These are phyloP conservation scores for Zalophus californianus DNA, from an alignment of 2,797 vertebrate genomes.

Conservation along the genomic window DNA sequence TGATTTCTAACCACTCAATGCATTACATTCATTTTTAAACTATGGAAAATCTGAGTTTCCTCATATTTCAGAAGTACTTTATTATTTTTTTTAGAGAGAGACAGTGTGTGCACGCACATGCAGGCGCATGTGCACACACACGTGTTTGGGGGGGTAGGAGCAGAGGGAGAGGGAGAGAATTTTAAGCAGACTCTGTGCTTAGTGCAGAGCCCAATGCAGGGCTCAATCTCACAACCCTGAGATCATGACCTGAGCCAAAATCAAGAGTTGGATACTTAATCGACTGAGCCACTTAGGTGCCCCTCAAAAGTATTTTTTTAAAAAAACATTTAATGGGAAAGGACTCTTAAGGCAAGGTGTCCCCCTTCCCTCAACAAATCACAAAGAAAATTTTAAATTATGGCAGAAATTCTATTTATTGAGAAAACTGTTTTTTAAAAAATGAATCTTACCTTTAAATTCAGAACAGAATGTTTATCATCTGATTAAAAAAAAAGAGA, in stretches of 20 bases:
- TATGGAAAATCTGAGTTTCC: background rate
- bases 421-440: background rate
- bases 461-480: conserved; percentile 68
- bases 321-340: background rate
- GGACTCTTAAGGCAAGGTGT: background rate
- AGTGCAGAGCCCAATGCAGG: background rate
- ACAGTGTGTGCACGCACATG: too few relatives aligned
- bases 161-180: background rate
- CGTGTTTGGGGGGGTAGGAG: accelerated
- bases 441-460: conserved; percentile 84
- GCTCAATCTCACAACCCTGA: background rate
- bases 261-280: background rate
- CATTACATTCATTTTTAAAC: background rate
- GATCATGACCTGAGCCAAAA: background rate
- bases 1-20: background rate
- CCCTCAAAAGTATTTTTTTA: background rate
- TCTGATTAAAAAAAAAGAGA: conserved; percentile 76
- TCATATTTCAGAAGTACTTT: background rate
- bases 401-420: background rate
- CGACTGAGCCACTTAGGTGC: background rate
- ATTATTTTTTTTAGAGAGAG: background rate
- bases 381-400: background rate
- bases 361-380: background rate
- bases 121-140: background rate
- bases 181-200: background rate